Conservation (phyloP, 1,140 invertebrate species). For the Tetramorium parvispinum region DNA sequence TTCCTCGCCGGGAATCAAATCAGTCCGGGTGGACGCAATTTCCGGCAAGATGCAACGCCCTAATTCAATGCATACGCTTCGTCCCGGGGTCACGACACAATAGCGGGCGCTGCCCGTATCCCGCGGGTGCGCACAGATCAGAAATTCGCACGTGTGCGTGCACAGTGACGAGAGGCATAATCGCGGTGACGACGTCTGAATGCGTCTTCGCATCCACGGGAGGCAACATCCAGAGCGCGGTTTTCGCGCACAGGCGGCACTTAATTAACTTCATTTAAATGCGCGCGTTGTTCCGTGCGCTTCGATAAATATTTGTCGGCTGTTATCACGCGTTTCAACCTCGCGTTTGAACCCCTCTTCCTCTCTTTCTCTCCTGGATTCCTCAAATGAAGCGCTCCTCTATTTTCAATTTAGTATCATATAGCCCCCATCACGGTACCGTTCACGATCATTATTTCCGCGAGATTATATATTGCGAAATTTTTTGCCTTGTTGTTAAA, state of each 20-base stretch:
- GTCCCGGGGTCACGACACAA: conserved; percentile 57
- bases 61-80: conserved; percentile 70
- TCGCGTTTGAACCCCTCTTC: too few relatives aligned
- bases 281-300: conserved; percentile 7
- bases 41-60: conserved; percentile 64
- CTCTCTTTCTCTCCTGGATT: not conserved
- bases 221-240: conserved; percentile 57
- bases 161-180: not conserved
- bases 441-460: not conserved
- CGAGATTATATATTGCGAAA: not conserved
- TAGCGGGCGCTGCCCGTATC: not conserved
- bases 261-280: conserved; percentile 71
- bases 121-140: not conserved
- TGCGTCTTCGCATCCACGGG: conserved; percentile 61
- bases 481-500: not conserved
- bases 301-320: conserved; percentile 38
- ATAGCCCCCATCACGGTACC: not conserved
- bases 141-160: conserved; percentile 1
- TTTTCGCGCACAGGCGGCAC: conserved; percentile 34
- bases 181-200: conserved; percentile 60
- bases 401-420: not conserved
- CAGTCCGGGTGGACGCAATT: conserved; percentile 71
- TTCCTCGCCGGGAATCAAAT: conserved; percentile 3
- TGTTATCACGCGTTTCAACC: not conserved
- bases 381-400: not conserved